Evolutionary conservation across 2,113 vertebrate species (phyloP).

Genomic region (Ahaetulla prasina): DNA sequence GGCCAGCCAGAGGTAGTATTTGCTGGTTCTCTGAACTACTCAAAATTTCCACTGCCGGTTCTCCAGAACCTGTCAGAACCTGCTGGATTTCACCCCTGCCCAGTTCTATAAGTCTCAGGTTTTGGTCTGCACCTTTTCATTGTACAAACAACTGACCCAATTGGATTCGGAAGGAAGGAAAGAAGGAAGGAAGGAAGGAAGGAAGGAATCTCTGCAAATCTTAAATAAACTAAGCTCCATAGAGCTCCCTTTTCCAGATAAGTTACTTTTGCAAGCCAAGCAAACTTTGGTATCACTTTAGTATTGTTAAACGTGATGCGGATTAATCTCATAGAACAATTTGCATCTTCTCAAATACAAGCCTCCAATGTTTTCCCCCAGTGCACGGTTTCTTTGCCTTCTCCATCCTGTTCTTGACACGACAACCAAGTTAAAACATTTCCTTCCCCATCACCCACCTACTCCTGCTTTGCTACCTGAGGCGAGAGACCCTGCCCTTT

Average conservation of each 20-base stretch:
- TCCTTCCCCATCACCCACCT: not conserved
- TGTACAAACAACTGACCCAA: not conserved
- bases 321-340: not conserved
- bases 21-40: too few relatives aligned
- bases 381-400: not conserved
- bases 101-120: not conserved
- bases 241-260: not conserved
- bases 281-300: not conserved
- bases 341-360: not conserved
- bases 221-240: not conserved
- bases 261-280: not conserved
- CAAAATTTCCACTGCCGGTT: too few relatives aligned
- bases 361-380: not conserved
- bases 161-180: not conserved
- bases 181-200: not conserved
- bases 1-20: too few relatives aligned
- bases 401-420: not conserved
- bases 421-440: not conserved
- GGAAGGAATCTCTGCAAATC: too few relatives aligned
- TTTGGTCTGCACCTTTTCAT: not conserved
- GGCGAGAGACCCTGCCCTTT: not conserved
- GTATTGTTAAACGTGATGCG: not conserved
- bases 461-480: not conserved
- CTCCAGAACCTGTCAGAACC: too few relatives aligned
- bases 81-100: too few relatives aligned